Conservation (phyloP, 2,113 vertebrate species). For the Phylloscopus trochiloides region DNA sequence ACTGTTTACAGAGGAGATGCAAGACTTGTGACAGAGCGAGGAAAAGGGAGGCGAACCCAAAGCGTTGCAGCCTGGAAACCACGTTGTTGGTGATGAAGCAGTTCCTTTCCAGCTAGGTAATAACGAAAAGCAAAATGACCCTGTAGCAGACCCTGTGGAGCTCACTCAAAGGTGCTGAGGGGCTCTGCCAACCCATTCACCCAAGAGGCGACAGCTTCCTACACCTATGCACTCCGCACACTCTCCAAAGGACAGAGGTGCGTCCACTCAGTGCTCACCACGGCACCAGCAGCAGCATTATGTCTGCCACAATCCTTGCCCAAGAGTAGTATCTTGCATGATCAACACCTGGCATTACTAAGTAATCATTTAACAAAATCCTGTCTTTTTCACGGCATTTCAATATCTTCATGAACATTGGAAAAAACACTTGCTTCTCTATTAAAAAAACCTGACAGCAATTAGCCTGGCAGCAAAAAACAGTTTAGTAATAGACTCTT, state of each 20-base stretch:
- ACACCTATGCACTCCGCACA: fast-evolving
- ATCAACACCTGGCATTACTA: neutral
- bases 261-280: fast-evolving
- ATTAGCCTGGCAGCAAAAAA: neutral
- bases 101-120: neutral
- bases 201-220: fast-evolving
- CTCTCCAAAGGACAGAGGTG: neutral
- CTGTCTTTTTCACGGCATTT: neutral
- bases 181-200: fast-evolving
- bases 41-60: neutral
- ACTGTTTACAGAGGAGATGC: neutral
- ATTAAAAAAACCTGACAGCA: neutral
- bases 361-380: neutral
- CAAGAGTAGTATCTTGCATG: neutral
- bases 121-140: neutral
- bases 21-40: neutral
- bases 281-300: fast-evolving
- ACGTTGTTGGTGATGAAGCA: fast-evolving
- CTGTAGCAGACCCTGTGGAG: neutral
- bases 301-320: fast-evolving
- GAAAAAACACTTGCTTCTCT: neutral
- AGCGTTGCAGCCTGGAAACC: neutral
- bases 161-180: fast-evolving
- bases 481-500: neutral
- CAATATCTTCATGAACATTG: neutral